Conservation (phyloP, 1,140 invertebrate genomes). For the Pectinophora gossypiella region DNA sequence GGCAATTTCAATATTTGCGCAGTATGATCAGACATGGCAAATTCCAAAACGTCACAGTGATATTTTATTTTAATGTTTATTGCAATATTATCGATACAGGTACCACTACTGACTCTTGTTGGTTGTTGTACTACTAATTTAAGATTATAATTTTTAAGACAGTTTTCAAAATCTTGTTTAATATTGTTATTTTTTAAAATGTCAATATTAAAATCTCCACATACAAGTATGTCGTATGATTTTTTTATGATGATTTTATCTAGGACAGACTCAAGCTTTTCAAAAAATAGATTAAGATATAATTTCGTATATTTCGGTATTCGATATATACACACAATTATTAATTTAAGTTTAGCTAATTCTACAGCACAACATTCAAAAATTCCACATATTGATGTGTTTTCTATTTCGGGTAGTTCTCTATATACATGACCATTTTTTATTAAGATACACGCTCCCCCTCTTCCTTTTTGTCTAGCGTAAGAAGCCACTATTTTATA, state of each 20-base stretch:
- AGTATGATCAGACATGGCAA: slow-evolving; percentile 4
- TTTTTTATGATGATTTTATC: neutral
- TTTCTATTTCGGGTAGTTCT: neutral
- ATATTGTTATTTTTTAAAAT: slow-evolving; percentile 3
- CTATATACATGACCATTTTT: slow-evolving; percentile 4
- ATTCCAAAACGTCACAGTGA: slow-evolving; percentile 1
- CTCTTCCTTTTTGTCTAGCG: slow-evolving; percentile 1
- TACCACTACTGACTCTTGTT: slow-evolving; percentile 5
- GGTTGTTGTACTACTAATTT: slow-evolving; percentile 1
- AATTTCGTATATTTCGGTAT: slow-evolving; percentile 2
- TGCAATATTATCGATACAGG: slow-evolving; percentile 7
- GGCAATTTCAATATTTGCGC: slow-evolving; percentile 6
- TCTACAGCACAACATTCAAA: slow-evolving; percentile 8
- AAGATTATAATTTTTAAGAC: slow-evolving; percentile 5
- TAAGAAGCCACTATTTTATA: neutral
- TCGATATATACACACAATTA: slow-evolving; percentile 8
- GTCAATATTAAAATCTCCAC: slow-evolving; percentile 10
- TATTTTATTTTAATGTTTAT: neutral
- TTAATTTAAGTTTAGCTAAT: slow-evolving; percentile 2
- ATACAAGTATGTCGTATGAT: slow-evolving; percentile 1
- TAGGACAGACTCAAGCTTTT: neutral
- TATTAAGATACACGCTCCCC: slow-evolving; percentile 5
- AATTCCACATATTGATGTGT: slow-evolving; percentile 2
- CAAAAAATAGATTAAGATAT: slow-evolving; percentile 1
- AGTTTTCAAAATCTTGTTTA: neutral